phyloP scores from a whole-genome alignment of 2,113 vertebrate species.

The Brachypteracias leptosomus region DNA sequence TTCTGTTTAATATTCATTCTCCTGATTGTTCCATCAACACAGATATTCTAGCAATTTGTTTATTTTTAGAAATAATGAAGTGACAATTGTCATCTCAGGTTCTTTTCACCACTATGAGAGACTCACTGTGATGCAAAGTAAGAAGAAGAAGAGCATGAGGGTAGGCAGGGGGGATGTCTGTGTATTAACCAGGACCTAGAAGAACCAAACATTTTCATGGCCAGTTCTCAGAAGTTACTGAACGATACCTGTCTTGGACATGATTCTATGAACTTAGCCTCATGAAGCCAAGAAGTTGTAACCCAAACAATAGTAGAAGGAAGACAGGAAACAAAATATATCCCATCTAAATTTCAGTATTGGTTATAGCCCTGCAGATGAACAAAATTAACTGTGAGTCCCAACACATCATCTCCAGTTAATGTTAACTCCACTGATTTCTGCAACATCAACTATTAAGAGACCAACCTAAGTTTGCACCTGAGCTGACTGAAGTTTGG shows the following conservation, averaged over 20 bases:
- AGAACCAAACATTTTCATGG: neutral
- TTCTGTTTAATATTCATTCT: neutral
- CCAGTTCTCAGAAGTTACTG: neutral
- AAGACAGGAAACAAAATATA: neutral
- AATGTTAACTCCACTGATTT: neutral
- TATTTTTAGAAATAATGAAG: neutral
- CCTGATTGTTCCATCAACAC: neutral
- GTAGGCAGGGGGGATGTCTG: accelerated
- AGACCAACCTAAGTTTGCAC: neutral
- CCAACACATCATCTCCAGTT: neutral
- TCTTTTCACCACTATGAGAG: neutral
- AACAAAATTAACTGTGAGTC: neutral
- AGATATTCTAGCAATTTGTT: neutral
- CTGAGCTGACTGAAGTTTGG: neutral
- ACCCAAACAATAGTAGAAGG: neutral
- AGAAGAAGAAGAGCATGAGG: neutral
- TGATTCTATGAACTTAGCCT: neutral
- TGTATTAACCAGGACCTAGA: neutral
- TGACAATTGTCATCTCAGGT: neutral
- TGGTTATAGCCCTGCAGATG: neutral
- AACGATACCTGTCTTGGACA: neutral
- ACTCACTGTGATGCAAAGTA: neutral
- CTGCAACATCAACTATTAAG: neutral
- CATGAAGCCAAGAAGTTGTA: neutral
- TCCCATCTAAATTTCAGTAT: neutral